These are phyloP conservation scores for Leucoraja ocellata DNA, from an alignment of 2,797 vertebrate genomes.

Conservation along the genomic window DNA sequence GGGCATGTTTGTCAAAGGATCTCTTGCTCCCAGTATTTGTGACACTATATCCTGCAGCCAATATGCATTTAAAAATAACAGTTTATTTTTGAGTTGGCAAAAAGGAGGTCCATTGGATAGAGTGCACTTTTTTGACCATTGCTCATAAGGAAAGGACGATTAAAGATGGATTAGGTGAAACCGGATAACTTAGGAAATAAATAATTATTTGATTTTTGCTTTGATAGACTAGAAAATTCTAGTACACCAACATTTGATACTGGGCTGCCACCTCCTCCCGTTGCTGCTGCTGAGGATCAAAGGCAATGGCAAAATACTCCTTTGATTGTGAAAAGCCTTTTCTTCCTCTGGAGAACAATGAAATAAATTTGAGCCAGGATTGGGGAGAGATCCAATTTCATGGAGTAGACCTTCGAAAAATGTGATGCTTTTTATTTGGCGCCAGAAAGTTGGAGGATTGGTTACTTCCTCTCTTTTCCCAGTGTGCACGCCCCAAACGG, in stretches of 20 bases:
- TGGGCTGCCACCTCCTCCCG: not conserved
- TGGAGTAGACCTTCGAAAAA: not conserved
- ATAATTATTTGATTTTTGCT: not conserved
- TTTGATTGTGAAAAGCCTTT: not conserved
- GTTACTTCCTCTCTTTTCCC: too few relatives aligned
- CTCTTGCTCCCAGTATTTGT: not conserved
- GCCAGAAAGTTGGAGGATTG: not conserved
- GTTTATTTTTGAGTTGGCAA: not conserved
- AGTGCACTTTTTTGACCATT: too few relatives aligned
- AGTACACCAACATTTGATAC: not conserved
- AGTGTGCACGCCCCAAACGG: not conserved
- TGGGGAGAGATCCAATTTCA: not conserved
- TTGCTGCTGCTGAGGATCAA: not conserved
- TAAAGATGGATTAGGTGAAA: not conserved
- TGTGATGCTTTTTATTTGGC: not conserved
- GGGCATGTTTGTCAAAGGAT: not conserved
- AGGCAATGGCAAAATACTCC: not conserved
- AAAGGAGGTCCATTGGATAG: not conserved
- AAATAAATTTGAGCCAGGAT: not conserved
- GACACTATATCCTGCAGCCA: not conserved
- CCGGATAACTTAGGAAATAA: not conserved
- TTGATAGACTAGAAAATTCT: not conserved
- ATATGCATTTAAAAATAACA: not conserved
- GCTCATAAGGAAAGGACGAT: not conserved
- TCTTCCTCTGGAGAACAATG: not conserved